Evolutionary conservation across 1,140 invertebrate species (phyloP), one percentile per base, ranked within the genome.

Genomic region (Megalonaias nervosa): DNA sequence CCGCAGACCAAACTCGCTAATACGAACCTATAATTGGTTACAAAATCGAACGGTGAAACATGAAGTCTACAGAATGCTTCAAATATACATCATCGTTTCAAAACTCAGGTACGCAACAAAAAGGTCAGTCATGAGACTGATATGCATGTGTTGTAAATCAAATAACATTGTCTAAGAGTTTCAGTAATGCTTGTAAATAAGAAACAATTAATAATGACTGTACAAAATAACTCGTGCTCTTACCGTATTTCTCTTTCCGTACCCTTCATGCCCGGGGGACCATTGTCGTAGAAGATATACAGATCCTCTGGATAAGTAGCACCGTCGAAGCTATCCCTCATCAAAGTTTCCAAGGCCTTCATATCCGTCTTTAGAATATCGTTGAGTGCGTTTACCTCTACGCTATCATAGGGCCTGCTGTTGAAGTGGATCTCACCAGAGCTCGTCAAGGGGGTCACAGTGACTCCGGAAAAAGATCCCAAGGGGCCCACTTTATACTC

Each of bases 401-500:
- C 64, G 48, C 73, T 61, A 31, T 77, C 76, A 38, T 68, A 72
- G 38, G 69, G 64, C 12, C 75, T 16, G 58, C 55, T 71, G 62
- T 71, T 77, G 26, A 71, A 77, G n/a, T 16, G 62, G 55, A 71
- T 48, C 55, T 77, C 75, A 5, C 75, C 75, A 26, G 65, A 55
- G 9, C 4, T 14, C n/a, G 19, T 31, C 14, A 77, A 56, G 48
- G 62, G 69, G 26, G 38, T 55, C 4, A 31, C 38, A 2, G 68
- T 71, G 14, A 72, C 59, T 0, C 48, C 19, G 16, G 48, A 13
- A 19, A 31, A 13, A n/a, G 60, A 58, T 4, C 26, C 71, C 26
- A 72, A 59, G 13, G 75, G 75, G n/a, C 75, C 75, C 14, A 77
- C 64, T 61, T 71, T 71, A 58, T 77, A 77, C 21, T 71, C 61